Evolutionary conservation across 2,888 invertebrate species (phyloP), one percentile per base, ranked within the genome.

Genomic region (Andrena marginata): DNA sequence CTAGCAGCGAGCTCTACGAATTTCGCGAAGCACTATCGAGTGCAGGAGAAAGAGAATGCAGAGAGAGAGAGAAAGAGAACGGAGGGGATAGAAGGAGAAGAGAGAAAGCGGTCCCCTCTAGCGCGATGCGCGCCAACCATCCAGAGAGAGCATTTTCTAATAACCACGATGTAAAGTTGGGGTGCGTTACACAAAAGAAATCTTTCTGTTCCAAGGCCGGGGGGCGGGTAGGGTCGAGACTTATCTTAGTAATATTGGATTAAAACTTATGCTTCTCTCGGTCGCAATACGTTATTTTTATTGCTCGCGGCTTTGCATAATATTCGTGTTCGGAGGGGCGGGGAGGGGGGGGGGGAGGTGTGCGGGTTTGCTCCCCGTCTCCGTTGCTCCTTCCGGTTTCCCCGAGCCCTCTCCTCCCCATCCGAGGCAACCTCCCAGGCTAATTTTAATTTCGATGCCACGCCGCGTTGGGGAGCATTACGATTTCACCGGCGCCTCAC

Each of bases 281-380:
- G 89, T 90, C 90, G 94, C 94, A 94, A 94, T 94, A 94, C 93
- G 94, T 94, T 94, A 94, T 94, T 94, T 94, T 94, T 94, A 94
- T 94, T 94, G 93, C 94, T 92, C 91, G 92, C 92, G 93, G 94
- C 93, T 94, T 94, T 94, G 94, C 94, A 94, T 94, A 94, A 94
- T 94, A 92, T 92, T 93, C 92, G 86, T 68, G 23, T 84, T 56
- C 51, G 1, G 31, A 6, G 31, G 1, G 86, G 62, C 83, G 23
- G 7, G n/a, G n/a, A n/a, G n/a, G n/a, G n/a, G n/a, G n/a, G n/a
- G n/a, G n/a, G n/a, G n/a, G n/a, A n/a, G n/a, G n/a, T n/a, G n/a
- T n/a, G n/a, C 42, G 42, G 42, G n/a, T 20, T 33, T 54, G 23
- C 80, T 62, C 49, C 73, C 35, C 29, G 29, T 60, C 56, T 51